Percentiles rank a stretch among this genome's conserved stretches.
Evolutionary conservation across 2,888 invertebrate species (phyloP).

Genomic region (Branchipolynoe longqiensis): DNA sequence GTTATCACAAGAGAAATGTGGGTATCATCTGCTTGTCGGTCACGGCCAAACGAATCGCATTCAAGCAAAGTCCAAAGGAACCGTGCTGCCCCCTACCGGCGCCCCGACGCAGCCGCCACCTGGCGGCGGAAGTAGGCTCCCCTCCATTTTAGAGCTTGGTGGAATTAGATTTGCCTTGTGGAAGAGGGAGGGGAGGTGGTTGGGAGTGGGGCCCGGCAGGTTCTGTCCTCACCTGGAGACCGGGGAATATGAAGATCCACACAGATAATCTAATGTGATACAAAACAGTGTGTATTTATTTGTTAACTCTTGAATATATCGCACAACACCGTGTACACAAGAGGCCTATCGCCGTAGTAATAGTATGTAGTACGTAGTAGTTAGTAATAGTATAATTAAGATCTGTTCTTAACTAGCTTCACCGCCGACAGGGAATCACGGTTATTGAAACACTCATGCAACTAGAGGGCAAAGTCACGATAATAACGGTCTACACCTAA

Average conservation of each 20-base stretch:
- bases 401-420: background rate
- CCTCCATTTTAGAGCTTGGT: background rate
- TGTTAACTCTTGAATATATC: slow-evolving; percentile 1
- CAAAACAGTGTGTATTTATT: slow-evolving; percentile 1
- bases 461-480: slow-evolving; percentile 29
- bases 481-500: slow-evolving; percentile 29
- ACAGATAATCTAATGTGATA: slow-evolving; percentile 29
- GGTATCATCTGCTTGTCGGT: slow-evolving; percentile 24
- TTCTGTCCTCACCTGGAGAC: slow-evolving; percentile 8
- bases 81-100: no score
- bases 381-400: background rate
- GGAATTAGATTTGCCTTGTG: slow-evolving; percentile 28
- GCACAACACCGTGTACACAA: slow-evolving; percentile 23
- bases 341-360: background rate
- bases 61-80: background rate
- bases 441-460: slow-evolving; percentile 36
- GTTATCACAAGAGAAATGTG: slow-evolving; percentile 46
- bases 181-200: no score
- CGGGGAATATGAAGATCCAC: slow-evolving; percentile 14
- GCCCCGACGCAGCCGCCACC: background rate
- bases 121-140: no score
- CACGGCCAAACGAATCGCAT: slow-evolving; percentile 6
- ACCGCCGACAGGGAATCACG: slow-evolving; percentile 14
- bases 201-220: background rate
- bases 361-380: background rate